Percentiles rank a stretch among this genome's conserved stretches.
These are phyloP conservation scores for Pempheris klunzingeri DNA, from an alignment of 2,797 vertebrate genomes.

Conservation along the genomic window DNA sequence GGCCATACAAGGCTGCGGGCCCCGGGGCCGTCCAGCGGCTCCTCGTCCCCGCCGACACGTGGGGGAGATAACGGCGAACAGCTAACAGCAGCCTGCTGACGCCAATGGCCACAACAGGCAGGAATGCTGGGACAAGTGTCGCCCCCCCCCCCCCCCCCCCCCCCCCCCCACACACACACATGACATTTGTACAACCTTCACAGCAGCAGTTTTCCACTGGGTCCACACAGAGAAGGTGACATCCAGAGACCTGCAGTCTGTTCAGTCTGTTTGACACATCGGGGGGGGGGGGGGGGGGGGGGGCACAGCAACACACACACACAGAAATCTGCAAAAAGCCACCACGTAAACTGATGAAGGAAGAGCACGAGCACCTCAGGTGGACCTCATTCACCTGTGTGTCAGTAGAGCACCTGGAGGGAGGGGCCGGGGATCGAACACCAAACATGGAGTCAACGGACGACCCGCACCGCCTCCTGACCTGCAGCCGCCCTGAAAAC, in stretches of 20 bases:
- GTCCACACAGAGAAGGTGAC: neutral
- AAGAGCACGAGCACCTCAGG: no score
- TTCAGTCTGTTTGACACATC: no score
- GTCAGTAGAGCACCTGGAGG: no score
- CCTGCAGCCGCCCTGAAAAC: no score
- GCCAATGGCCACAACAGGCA: conserved; percentile 9
- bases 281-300: no score
- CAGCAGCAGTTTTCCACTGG: conserved; percentile 16
- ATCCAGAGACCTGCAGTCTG: conserved; percentile 1
- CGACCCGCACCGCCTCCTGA: no score
- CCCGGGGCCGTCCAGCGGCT: conserved; percentile 88
- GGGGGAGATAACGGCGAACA: conserved; percentile 80
- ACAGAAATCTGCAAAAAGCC: no score
- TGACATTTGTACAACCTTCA: conserved; percentile 26
- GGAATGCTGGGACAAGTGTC: conserved; percentile 65
- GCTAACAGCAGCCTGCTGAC: conserved; percentile 7
- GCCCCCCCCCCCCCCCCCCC: neutral
- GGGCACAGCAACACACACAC: no score
- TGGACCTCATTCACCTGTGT: no score
- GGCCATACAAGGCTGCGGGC: conserved; percentile 94
- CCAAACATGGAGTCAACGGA: no score
- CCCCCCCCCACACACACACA: neutral
- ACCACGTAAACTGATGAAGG: no score
- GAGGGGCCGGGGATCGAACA: no score
- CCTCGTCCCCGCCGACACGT: conserved; percentile 86